Percentiles rank a stretch among this genome's conserved stretches.
Conservation (phyloP, 2,888 invertebrate species). For the Scaptomyza tumidula region DNA sequence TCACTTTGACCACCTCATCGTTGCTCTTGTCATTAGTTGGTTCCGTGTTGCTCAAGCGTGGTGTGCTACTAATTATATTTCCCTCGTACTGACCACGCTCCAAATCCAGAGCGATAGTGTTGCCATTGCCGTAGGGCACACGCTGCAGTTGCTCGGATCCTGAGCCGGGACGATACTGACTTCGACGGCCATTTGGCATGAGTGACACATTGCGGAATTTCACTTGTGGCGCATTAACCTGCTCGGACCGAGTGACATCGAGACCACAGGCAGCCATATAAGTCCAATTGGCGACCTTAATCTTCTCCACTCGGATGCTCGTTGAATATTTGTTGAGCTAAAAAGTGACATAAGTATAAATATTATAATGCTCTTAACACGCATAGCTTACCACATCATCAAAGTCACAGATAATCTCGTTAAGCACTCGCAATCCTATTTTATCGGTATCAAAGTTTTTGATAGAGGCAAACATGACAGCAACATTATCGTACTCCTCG, state of each 20-base stretch:
- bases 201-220: constrained; percentile 80
- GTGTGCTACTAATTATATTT: constrained; percentile 46
- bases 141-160: constrained; percentile 60
- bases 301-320: constrained; percentile 94
- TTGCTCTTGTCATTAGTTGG: constrained; percentile 81
- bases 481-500: constrained; percentile 94
- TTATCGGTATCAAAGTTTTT: constrained; percentile 90
- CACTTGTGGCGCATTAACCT: constrained; percentile 84
- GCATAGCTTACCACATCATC: constrained; percentile 88
- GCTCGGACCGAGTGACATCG: constrained; percentile 88
- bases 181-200: constrained; percentile 81
- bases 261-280: constrained; percentile 99
- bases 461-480: constrained; percentile 98
- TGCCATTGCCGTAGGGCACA: constrained; percentile 64
- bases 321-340: constrained; percentile 87
- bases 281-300: constrained; percentile 97
- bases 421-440: constrained; percentile 90
- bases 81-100: constrained; percentile 77
- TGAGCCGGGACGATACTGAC: constrained; percentile 65
- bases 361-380: not conserved
- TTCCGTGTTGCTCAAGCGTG: constrained; percentile 37
- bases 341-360: not conserved
- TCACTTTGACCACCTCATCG: constrained; percentile 85
- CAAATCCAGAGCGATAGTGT: constrained; percentile 60
- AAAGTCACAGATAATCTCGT: constrained; percentile 96